Evolutionary conservation across 2,113 vertebrate species (phyloP), one percentile per base, ranked within the genome.

Genomic region (Geothlypis trichas): DNA sequence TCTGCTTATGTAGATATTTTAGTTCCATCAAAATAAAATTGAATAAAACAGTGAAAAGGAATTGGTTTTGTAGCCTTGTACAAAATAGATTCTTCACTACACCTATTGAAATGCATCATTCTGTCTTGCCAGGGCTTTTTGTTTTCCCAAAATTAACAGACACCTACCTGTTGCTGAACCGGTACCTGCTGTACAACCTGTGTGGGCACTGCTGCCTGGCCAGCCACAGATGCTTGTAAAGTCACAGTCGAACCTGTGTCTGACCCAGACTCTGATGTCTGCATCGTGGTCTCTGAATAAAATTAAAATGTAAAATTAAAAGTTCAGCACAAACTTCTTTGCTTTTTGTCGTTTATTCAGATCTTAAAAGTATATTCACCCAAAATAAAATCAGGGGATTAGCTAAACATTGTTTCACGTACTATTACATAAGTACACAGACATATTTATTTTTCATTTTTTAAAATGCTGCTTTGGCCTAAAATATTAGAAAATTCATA

Each of bases 191-290:
- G 98, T 80, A 98, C 98, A 95, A 98, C 98, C 88, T 98, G 98
- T 21, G 98, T 98, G 91, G 98, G 97, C 94, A 97, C 98, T 93
- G 97, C 98, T 97, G 98, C 97, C 95, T 98, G 98, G 90, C 97
- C 98, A 95, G 98, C 97, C 96, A 98, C 98, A 92, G 98, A 98
- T 75, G 98, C 96, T 87, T 98, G 98, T 91, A 98, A 97, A 96
- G 98, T 98, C 97, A 98, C 98, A 95, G 98, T 98, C 22, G 98
- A 98, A 94, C 97, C 97, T 95, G 98, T 98, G 90, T 98, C 98
- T 7, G 98, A 98, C 85, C 96, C 98, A 81, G 98, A 98, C 97
- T 98, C 98, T 96, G 98, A 98, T 86, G 98, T 98, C 98, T 98
- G 98, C 98, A 98, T 98, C 96, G 95, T 98, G 96, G 97, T 97